These are phyloP conservation scores for Naso thynnoides DNA, from an alignment of 2,797 vertebrate genomes.

Conservation along the genomic window DNA sequence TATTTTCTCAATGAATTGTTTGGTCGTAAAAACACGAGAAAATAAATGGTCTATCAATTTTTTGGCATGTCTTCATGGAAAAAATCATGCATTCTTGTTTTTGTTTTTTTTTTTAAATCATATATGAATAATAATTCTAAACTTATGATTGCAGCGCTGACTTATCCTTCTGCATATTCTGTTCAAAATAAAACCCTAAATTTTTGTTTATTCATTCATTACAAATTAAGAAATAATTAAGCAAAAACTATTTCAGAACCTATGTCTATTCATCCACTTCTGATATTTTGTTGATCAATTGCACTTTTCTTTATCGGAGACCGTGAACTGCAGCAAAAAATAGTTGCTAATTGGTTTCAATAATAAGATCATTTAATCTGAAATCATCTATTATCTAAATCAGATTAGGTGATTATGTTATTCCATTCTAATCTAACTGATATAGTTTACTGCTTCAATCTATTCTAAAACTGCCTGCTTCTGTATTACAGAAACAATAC, in stretches of 20 bases:
- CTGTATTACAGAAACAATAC: constrained; percentile 8
- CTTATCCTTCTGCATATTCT: neutral
- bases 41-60: neutral
- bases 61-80: neutral
- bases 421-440: neutral
- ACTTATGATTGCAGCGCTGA: neutral
- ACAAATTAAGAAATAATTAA: neutral
- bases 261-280: neutral
- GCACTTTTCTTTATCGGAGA: neutral
- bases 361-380: neutral
- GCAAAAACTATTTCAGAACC: neutral
- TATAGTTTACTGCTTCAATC: neutral
- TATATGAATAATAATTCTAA: neutral
- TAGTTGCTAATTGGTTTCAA: neutral
- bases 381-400: no score
- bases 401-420: neutral
- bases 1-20: no score
- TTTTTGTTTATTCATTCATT: neutral
- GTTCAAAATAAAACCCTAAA: neutral
- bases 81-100: neutral
- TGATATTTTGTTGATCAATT: neutral
- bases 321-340: neutral
- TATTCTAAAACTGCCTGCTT: constrained; percentile 4
- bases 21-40: neutral
- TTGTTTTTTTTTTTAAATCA: no score